These are phyloP conservation scores for Labeo calbasu DNA, from an alignment of 2,797 vertebrate genomes.

Conservation along the genomic window DNA sequence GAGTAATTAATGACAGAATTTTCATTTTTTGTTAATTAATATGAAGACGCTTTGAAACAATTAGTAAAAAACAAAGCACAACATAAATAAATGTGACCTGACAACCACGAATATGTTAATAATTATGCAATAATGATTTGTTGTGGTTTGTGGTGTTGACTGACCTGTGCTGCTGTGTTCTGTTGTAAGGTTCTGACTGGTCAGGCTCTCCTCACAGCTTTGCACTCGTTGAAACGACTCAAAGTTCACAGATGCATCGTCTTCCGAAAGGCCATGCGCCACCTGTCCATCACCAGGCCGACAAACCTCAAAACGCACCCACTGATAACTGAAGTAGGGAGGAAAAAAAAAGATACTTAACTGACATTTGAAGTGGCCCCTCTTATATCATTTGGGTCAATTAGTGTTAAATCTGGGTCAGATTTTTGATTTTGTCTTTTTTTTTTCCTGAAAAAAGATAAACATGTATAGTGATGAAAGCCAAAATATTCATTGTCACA, in stretches of 20 bases:
- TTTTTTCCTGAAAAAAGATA: too few species aligned
- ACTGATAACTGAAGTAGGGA: conserved; percentile 79
- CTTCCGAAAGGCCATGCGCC: conserved; percentile 78
- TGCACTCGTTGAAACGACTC: conserved; percentile 84
- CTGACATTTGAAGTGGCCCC: too few species aligned
- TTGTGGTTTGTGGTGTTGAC: neutral
- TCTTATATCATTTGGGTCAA: neutral
- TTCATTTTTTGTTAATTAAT: neutral
- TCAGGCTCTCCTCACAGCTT: conserved; percentile 73
- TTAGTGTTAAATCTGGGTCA: too few species aligned
- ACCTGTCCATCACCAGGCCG: conserved; percentile 79
- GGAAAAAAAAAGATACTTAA: neutral
- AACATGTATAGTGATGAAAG: too few species aligned
- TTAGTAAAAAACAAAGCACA: neutral
- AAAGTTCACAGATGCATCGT: conserved; percentile 82
- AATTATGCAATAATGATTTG: neutral
- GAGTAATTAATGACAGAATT: too few species aligned
- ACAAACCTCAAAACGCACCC: conserved; percentile 90
- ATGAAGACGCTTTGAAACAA: neutral
- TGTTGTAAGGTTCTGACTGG: conserved; percentile 65
- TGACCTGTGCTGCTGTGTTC: conserved; percentile 73
- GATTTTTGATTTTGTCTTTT: too few species aligned
- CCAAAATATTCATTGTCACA: too few species aligned
- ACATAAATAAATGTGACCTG: neutral
- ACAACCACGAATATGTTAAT: neutral